Evolutionary conservation across 2,113 vertebrate genomes (phyloP).

Genomic region (Brachirus orientalis): DNA sequence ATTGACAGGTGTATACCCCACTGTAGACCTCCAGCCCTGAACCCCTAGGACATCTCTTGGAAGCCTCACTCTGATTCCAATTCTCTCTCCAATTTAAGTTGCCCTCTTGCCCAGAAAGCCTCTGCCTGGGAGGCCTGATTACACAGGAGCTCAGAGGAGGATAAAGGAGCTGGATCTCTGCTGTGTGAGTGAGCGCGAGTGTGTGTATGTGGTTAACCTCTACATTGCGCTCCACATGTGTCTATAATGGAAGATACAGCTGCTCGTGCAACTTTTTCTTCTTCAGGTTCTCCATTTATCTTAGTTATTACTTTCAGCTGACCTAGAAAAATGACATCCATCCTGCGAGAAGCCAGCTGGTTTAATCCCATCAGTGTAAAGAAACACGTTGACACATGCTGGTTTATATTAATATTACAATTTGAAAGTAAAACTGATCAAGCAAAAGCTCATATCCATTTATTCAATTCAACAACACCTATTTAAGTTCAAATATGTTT

Average conservation of each 20-base stretch:
- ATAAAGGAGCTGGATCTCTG: slow-evolving; percentile 21
- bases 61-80: slow-evolving; percentile 32
- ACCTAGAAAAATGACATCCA: slow-evolving; percentile 22
- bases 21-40: slow-evolving; percentile 50
- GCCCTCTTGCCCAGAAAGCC: slow-evolving; percentile 35
- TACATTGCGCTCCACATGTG: slow-evolving; percentile 12
- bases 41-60: slow-evolving; percentile 38
- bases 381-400: background rate
- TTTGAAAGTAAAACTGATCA: background rate
- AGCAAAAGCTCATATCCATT: background rate
- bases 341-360: background rate
- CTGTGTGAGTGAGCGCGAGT: background rate
- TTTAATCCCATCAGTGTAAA: slow-evolving; percentile 15
- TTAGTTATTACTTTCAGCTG: slow-evolving; percentile 36
- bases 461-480: too few species aligned
- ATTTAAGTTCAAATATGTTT: too few species aligned
- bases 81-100: slow-evolving; percentile 43
- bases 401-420: background rate
- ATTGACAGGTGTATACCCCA: slow-evolving; percentile 55
- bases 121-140: slow-evolving; percentile 57
- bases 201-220: slow-evolving; percentile 21
- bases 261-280: background rate
- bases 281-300: slow-evolving; percentile 2
- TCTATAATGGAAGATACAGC: slow-evolving; percentile 32
- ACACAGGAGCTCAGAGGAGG: slow-evolving; percentile 40